Conservation (phyloP, 2,797 vertebrate genomes). For the Anableps anableps region DNA sequence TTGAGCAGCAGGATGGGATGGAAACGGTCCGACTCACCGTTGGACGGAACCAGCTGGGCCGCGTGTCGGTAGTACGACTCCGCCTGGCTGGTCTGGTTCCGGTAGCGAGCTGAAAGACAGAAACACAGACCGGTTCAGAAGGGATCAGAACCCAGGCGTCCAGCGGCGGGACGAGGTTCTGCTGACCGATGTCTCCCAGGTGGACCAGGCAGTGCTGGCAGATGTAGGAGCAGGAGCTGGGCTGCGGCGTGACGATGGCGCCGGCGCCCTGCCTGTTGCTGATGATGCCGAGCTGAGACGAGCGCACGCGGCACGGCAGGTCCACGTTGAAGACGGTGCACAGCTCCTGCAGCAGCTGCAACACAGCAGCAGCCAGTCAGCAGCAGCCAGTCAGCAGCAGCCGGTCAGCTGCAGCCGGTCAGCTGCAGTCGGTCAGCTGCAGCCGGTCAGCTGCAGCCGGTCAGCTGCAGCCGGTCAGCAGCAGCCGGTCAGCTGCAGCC, state of each 20-base stretch:
- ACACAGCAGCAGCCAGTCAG: background rate
- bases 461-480: constrained; percentile 80
- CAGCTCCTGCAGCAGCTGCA: constrained; percentile 94
- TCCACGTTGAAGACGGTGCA: constrained; percentile 99
- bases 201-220: constrained; percentile 99
- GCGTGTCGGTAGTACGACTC: constrained; percentile 99
- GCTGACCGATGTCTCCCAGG: constrained; percentile 95
- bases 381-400: background rate
- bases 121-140: background rate
- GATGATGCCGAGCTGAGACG: constrained; percentile 98
- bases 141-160: background rate
- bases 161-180: background rate
- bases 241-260: constrained; percentile 95
- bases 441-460: constrained; percentile 80
- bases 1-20: too few species aligned
- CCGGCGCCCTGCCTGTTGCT: constrained; percentile 93
- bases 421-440: background rate
- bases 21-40: constrained; percentile 80
- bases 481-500: background rate
- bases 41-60: constrained; percentile 98
- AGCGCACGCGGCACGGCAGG: constrained; percentile 95
- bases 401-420: constrained; percentile 84
- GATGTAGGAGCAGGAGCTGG: constrained; percentile 99
- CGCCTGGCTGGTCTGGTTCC: constrained; percentile 99
- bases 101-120: constrained; percentile 89